Conservation (phyloP, 2,797 vertebrate genomes). For the Cynodonichthys magdalenae region DNA sequence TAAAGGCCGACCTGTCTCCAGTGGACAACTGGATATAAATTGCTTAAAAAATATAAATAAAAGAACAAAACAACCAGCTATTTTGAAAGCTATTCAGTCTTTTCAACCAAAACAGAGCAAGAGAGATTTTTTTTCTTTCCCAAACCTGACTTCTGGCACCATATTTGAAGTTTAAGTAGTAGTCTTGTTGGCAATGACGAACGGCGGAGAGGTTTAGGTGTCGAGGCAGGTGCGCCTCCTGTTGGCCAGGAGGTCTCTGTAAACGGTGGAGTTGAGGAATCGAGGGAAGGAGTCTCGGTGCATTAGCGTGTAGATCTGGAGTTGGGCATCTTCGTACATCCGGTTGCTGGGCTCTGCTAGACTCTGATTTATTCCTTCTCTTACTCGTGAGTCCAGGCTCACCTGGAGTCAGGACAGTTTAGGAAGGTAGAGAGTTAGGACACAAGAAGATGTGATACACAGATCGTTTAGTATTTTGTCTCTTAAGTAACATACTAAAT, state of each 20-base stretch:
- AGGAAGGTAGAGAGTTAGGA: no score
- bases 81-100: constrained; percentile 71
- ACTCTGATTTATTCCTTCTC: constrained; percentile 96
- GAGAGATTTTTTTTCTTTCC: constrained; percentile 56
- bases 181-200: constrained; percentile 67
- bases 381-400: constrained; percentile 96
- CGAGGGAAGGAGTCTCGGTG: constrained; percentile 99
- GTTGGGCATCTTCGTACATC: constrained; percentile 98
- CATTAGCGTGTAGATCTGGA: constrained; percentile 99
- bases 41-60: constrained; percentile 77
- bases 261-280: constrained; percentile 99
- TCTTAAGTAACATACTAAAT: no score
- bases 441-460: no score
- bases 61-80: constrained; percentile 59
- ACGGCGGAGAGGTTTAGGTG: constrained; percentile 81
- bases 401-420: constrained; percentile 80
- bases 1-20: constrained; percentile 69
- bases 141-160: constrained; percentile 79
- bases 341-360: constrained; percentile 90
- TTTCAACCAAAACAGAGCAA: constrained; percentile 66
- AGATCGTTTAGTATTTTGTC: no score
- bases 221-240: constrained; percentile 91
- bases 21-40: constrained; percentile 72
- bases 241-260: constrained; percentile 94
- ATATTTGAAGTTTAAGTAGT: constrained; percentile 77